A percentile compares a stretch with the other conserved stretches of the same genome.
Evolutionary conservation across 2,113 vertebrate genomes (phyloP).

Genomic region (Paedocypris sp.): DNA sequence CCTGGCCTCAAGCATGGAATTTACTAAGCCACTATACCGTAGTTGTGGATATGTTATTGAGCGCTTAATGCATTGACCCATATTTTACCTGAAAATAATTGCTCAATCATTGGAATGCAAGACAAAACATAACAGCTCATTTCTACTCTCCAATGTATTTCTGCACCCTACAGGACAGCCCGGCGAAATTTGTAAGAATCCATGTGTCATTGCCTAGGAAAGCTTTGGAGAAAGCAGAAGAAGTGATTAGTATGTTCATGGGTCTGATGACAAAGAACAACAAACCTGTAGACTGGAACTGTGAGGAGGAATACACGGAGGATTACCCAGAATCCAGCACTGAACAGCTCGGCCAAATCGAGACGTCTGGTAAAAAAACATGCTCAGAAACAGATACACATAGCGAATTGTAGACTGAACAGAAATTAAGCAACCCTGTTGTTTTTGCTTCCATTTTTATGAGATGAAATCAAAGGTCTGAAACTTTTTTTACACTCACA

Average conservation of each 20-base stretch:
- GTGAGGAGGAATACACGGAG: slow-evolving; percentile 40
- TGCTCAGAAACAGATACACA: too few species aligned
- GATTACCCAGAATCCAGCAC: slow-evolving; percentile 29
- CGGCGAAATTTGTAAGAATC: slow-evolving; percentile 33
- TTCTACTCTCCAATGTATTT: not conserved
- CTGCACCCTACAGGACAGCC: slow-evolving; percentile 34
- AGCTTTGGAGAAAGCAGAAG: slow-evolving; percentile 30
- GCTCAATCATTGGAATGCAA: not conserved
- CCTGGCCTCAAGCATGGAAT: too few species aligned
- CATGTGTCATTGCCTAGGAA: slow-evolving; percentile 30
- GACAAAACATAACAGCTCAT: not conserved
- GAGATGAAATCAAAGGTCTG: too few species aligned
- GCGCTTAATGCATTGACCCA: too few species aligned
- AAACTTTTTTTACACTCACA: too few species aligned
- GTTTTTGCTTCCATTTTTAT: too few species aligned
- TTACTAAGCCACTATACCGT: too few species aligned
- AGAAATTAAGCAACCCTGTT: too few species aligned
- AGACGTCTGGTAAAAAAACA: too few species aligned
- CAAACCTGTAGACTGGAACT: slow-evolving; percentile 40
- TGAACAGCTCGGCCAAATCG: not conserved
- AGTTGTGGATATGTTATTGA: too few species aligned
- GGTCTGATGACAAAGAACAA: slow-evolving; percentile 31
- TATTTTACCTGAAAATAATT: too few species aligned
- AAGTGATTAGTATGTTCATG: slow-evolving; percentile 43
- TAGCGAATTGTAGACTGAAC: too few species aligned